phyloP scores from a whole-genome alignment of 2,797 vertebrate species.

The Hybognathus amarus region DNA sequence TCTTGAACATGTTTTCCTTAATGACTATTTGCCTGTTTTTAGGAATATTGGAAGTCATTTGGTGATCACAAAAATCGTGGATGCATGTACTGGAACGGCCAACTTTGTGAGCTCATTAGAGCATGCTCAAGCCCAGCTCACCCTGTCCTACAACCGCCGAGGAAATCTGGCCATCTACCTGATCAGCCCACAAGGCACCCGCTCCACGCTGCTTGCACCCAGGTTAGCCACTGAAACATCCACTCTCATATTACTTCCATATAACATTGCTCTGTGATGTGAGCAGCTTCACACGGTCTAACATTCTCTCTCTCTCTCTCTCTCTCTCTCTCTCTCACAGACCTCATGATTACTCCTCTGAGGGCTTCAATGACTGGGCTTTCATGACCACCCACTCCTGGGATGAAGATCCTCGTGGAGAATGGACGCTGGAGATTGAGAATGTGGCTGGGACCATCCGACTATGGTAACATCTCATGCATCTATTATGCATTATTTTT shows the following conservation, averaged over 20 bases:
- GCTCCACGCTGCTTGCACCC: constrained; percentile 91
- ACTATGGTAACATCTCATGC: constrained; percentile 73
- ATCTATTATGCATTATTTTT: not conserved
- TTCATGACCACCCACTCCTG: constrained; percentile 99
- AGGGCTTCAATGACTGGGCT: constrained; percentile 98
- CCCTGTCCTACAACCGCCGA: constrained; percentile 94
- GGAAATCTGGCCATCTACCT: constrained; percentile 95
- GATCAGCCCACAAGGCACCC: constrained; percentile 91
- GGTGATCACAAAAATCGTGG: constrained; percentile 85
- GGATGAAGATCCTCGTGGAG: constrained; percentile 91
- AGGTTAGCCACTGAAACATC: constrained; percentile 75
- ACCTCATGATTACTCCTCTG: constrained; percentile 93
- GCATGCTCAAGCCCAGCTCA: constrained; percentile 91
- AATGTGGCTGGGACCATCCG: constrained; percentile 80
- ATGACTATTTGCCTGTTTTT: constrained; percentile 36
- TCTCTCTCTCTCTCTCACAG: constrained; percentile 68
- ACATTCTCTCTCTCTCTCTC: not conserved
- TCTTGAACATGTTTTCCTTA: not conserved
- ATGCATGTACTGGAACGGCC: constrained; percentile 84
- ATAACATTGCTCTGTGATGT: not conserved
- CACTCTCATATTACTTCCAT: not conserved
- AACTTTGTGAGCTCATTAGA: constrained; percentile 87
- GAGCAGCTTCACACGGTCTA: not conserved
- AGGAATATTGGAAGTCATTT: constrained; percentile 93
- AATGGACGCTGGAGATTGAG: constrained; percentile 94